Base-by-base conservation (phyloP, 2,888 invertebrate genomes). In the Harpalus rufipes region DNA sequence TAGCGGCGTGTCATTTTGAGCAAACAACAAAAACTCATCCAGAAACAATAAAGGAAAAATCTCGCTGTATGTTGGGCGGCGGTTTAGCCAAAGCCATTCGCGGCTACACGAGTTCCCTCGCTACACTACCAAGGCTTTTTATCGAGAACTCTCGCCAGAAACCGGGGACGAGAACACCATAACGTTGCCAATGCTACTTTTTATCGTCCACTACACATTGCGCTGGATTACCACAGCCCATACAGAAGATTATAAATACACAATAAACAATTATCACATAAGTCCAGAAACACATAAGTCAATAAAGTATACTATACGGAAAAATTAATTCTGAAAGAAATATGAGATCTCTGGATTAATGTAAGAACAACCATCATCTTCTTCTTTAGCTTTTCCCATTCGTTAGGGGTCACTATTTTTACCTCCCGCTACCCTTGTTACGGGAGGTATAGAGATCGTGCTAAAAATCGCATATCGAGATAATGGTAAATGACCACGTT, bases 21-120 rank as follows among this genome's bases (percentile, higher is more conserved):
- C 84, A 84, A 84, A 84, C 84, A 84, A 78, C 84, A 84, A 84
- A 84, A 84, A 84, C 84, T 78, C 84, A 84, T 84, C 78, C 84
- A 65, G 78, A 84, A 84, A 84, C 84, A 84, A 84, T 84, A 84
- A 84, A 78, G 78, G 84, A 84, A 78, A 84, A 84, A 84, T 84
- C 78, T 76, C 78, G 58, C 78, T 39, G 63, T 59, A 44, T n/a
- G 61, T 41, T 44, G 41, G 32, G 7, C 25, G 83, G 61, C 82
- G 74, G 44, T 68, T 83, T 74, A 76, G 14, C 32, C 18, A 74
- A 58, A 21, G 58, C 72, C 72, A 58, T 76, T 51, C 21, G 58
- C 10, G 83, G 83, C 59, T 61, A 83, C 78, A 76, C 41, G 83
- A 83, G 59, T 72, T 59, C 51, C 41, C 41, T 14, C 72, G 44